Percentiles rank a stretch among this genome's conserved stretches.
Conservation (phyloP, 2,113 vertebrate species). For the Myotis yumanensis region DNA sequence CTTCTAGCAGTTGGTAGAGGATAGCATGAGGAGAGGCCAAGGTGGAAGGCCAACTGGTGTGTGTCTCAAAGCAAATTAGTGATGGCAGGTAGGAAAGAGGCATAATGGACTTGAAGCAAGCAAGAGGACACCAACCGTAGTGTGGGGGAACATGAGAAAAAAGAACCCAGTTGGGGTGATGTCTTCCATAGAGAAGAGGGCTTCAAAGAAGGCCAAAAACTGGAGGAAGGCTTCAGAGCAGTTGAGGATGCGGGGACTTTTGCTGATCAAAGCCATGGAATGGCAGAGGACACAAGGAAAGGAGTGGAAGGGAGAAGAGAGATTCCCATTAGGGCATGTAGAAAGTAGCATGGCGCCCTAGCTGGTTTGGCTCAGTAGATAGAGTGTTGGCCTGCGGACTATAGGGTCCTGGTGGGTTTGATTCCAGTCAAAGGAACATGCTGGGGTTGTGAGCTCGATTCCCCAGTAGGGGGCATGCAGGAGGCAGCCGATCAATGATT, state of each 20-base stretch:
- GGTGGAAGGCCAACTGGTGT: too few species aligned
- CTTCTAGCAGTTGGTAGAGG: background rate
- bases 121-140: background rate
- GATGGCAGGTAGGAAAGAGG: background rate
- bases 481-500: too few species aligned
- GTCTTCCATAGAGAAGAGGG: background rate
- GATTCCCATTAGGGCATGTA: background rate
- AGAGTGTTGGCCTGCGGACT: too few species aligned
- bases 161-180: background rate
- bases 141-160: background rate
- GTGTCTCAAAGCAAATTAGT: background rate
- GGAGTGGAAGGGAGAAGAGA: background rate
- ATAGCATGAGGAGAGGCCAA: background rate
- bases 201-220: background rate
- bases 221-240: background rate
- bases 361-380: too few species aligned
- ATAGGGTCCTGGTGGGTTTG: too few species aligned
- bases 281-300: background rate
- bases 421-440: too few species aligned
- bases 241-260: background rate
- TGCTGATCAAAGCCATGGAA: background rate
- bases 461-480: too few species aligned
- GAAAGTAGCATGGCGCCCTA: too few species aligned
- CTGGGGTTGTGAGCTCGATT: too few species aligned
- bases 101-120: background rate